Base-by-base conservation (phyloP, 2,888 invertebrate species). In the Eudemis profundana region DNA sequence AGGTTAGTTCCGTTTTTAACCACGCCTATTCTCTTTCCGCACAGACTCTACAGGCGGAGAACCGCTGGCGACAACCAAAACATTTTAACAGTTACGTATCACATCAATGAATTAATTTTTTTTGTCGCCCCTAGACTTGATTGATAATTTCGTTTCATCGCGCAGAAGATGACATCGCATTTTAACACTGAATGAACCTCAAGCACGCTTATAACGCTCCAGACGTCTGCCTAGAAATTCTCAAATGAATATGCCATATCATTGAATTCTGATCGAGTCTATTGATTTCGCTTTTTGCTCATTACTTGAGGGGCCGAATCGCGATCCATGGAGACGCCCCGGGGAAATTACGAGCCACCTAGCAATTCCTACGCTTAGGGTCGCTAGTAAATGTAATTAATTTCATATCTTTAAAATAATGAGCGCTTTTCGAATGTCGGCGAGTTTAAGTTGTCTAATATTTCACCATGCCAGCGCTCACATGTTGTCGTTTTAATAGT, bases 281-380 rank as follows among this genome's bases (percentile, higher is more conserved):
- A 68, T 68, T 68, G 59, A 49, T 61, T 61, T 63, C 66, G 66
- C 61, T 64, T 62, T 60, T 63, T 61, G 66, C 66, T 70, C 66
- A 60, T 68, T 61, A 66, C 67, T 68, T 68, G 62, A 46, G 19
- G 38, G 60, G 56, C 44, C 66, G 61, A 67, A 64, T 68, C 67
- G 72, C 69, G 68, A 68, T 69, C 68, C 67, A 53, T 64, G 53
- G 67, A 80, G 79, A 74, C 76, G 80, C 86, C 83, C 85, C 70
- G 71, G 87, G 87, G 85, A 88, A 88, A 87, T 87, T 82, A 85
- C 79, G 77, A 78, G 78, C 78, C 81, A 79, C 79, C 82, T 78
- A 79, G 78, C 80, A 79, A 79, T 83, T 81, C 74, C 79, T 78
- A 75, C 72, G 72, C 74, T 72, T 74, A 72, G 69, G 73, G 75